Evolutionary conservation across 92 coral and sea anemone species (phyloP).

Genomic region (Epizoanthus scotinus): DNA sequence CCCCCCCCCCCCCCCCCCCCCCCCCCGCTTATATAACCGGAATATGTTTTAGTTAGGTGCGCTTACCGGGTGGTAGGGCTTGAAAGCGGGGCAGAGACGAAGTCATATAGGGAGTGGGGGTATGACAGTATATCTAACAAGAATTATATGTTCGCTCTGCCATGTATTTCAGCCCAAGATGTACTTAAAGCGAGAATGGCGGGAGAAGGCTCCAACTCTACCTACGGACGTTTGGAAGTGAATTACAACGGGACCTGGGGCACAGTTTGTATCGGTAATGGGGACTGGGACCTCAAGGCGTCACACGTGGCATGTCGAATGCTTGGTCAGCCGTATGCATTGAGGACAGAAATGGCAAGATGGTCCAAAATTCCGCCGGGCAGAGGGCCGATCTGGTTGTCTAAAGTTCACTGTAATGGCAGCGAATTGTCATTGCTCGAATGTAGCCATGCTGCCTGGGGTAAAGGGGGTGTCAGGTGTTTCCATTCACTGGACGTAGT

Average conservation of each 20-base stretch:
- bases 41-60: too few relatives aligned
- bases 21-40: too few relatives aligned
- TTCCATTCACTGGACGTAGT: slow-evolving; percentile 34
- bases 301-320: slow-evolving; percentile 34
- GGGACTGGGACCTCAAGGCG: slow-evolving; percentile 33
- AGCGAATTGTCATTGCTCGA: slow-evolving; percentile 15
- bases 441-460: slow-evolving; percentile 15
- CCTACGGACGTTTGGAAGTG: slow-evolving; percentile 36
- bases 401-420: slow-evolving; percentile 24
- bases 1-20: too few relatives aligned
- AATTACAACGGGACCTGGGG: slow-evolving; percentile 40
- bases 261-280: slow-evolving; percentile 34
- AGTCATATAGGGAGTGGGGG: too few relatives aligned
- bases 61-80: too few relatives aligned
- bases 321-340: slow-evolving; percentile 16
- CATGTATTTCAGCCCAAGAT: background rate
- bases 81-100: too few relatives aligned
- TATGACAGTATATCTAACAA: too few relatives aligned
- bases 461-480: slow-evolving; percentile 8
- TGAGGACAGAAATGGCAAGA: slow-evolving; percentile 19
- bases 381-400: slow-evolving; percentile 30
- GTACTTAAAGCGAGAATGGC: background rate
- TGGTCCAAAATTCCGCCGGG: slow-evolving; percentile 26
- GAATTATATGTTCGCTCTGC: too few relatives aligned
- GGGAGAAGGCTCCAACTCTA: slow-evolving; percentile 29